Evolutionary conservation across 2,113 vertebrate genomes (phyloP).

Genomic region (Tringa solitaria): DNA sequence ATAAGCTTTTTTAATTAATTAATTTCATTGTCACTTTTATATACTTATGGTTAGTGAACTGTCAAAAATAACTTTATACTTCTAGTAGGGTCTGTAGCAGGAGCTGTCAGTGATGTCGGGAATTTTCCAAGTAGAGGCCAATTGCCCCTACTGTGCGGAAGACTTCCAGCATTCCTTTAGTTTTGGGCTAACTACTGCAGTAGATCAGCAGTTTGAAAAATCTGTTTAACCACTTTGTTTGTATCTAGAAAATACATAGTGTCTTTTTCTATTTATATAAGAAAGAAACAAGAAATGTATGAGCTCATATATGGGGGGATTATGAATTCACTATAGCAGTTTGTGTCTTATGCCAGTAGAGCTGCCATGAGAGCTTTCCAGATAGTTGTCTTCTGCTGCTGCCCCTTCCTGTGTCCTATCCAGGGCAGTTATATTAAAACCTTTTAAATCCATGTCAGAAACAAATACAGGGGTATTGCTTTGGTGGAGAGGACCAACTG

Average conservation of each 20-base stretch:
- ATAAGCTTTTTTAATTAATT: background rate
- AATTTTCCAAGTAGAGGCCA: background rate
- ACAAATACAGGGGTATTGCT: background rate
- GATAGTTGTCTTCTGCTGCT: background rate
- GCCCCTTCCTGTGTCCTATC: background rate
- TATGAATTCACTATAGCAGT: background rate
- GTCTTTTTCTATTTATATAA: background rate
- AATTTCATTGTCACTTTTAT: background rate
- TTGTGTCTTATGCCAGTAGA: background rate
- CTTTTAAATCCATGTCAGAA: background rate
- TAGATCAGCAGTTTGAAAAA: background rate
- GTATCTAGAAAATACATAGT: background rate
- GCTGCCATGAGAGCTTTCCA: background rate
- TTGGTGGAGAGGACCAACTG: background rate
- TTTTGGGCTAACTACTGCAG: background rate
- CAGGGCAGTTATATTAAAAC: background rate
- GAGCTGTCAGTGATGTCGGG: background rate
- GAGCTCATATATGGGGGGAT: rapidly evolving
- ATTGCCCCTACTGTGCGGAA: background rate
- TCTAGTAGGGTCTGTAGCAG: background rate
- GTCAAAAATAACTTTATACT: background rate
- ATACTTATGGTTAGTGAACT: background rate
- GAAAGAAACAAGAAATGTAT: background rate
- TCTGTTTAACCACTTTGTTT: background rate
- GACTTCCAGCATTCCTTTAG: background rate